Evolutionary conservation across 2,888 invertebrate genomes (phyloP).

Genomic region (Eucera pruinosa): DNA sequence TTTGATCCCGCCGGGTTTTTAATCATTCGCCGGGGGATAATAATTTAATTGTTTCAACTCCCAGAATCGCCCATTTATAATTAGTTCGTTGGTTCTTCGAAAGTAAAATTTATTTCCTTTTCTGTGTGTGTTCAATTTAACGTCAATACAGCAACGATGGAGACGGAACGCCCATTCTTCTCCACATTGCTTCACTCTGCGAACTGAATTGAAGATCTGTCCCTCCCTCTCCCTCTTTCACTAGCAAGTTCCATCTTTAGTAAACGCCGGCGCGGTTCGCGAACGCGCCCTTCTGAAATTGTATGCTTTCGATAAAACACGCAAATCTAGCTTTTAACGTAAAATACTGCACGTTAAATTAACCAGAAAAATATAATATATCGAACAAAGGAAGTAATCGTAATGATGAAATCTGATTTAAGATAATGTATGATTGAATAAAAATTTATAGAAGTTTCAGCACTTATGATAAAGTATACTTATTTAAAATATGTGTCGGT

Average conservation of each 20-base stretch:
- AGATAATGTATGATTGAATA: too few species aligned
- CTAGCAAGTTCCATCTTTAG: slow-evolving; percentile 38
- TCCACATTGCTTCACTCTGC: slow-evolving; percentile 70
- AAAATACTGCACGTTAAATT: background rate
- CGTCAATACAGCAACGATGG: slow-evolving; percentile 56
- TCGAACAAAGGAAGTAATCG: background rate
- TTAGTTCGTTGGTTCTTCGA: slow-evolving; percentile 44
- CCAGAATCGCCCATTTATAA: slow-evolving; percentile 56
- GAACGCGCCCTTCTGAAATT: slow-evolving; percentile 55
- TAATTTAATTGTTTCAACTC: slow-evolving; percentile 37
- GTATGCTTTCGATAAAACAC: slow-evolving; percentile 17
- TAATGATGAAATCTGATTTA: too few species aligned
- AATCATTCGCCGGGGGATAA: slow-evolving; percentile 55
- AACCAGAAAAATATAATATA: background rate
- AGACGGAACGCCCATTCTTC: slow-evolving; percentile 73
- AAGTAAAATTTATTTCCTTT: slow-evolving; percentile 36
- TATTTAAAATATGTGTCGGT: too few species aligned
- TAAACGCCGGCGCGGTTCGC: slow-evolving; percentile 53
- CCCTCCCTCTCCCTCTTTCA: slow-evolving; percentile 50
- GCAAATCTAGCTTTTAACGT: slow-evolving; percentile 6
- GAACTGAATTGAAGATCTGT: slow-evolving; percentile 74
- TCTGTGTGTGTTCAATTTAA: slow-evolving; percentile 47
- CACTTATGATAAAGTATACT: too few species aligned
- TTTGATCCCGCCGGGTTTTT: slow-evolving; percentile 48
- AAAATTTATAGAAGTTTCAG: too few species aligned